Percentiles rank a stretch among this genome's conserved stretches.
Conservation (phyloP, 2,113 vertebrate genomes). For the Melanerpes aurifrons region DNA sequence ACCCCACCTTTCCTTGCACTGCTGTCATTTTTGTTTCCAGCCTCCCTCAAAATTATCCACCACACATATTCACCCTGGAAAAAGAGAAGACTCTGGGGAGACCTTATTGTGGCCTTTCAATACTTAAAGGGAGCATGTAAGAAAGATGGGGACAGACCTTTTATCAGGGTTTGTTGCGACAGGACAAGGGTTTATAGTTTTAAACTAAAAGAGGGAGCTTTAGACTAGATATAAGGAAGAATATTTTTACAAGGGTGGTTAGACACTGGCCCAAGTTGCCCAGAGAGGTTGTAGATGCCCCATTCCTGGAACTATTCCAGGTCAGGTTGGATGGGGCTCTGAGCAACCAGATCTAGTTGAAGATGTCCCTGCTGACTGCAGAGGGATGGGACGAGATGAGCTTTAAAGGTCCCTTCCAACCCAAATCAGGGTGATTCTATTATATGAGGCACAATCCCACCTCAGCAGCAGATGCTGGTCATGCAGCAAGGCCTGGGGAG, state of each 20-base stretch:
- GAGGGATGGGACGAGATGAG: background rate
- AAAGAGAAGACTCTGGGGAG: background rate
- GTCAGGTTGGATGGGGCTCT: background rate
- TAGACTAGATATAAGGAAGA: background rate
- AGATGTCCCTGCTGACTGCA: background rate
- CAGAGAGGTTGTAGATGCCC: background rate
- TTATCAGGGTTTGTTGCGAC: background rate
- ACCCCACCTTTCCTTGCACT: fast-evolving
- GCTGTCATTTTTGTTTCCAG: fast-evolving
- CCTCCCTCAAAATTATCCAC: background rate
- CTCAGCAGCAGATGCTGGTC: background rate
- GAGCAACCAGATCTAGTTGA: background rate
- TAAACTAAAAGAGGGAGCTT: background rate
- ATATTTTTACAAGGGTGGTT: background rate
- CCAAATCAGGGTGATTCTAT: background rate
- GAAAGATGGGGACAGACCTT: background rate
- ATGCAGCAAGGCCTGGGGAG: background rate
- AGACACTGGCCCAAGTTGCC: background rate
- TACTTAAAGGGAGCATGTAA: background rate
- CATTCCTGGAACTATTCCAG: background rate
- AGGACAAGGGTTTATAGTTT: background rate
- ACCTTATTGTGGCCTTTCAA: background rate
- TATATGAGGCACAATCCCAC: fast-evolving
- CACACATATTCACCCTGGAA: background rate
- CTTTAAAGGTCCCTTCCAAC: background rate